A percentile compares a stretch with the other conserved stretches of the same genome.
Evolutionary conservation across 2,113 vertebrate genomes (phyloP).

Genomic region (Macquaria australasica): DNA sequence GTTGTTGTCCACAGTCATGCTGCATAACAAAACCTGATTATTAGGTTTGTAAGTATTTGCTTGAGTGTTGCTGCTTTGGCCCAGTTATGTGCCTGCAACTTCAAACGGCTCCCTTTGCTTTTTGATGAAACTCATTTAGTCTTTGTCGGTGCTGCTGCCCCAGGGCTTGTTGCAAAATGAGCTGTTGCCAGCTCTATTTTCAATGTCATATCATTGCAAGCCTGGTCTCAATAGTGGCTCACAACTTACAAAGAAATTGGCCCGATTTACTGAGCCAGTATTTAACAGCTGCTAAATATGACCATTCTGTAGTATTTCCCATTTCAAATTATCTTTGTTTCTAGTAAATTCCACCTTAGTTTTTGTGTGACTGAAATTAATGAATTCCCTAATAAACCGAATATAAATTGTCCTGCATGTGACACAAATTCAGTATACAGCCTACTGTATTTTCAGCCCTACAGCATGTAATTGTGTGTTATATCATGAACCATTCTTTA

Average conservation of each 20-base stretch:
- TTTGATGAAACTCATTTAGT: conserved; percentile 79
- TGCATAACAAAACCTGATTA: conserved; percentile 57
- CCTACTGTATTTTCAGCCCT: background rate
- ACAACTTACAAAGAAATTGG: conserved; percentile 33
- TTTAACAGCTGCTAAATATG: conserved; percentile 28
- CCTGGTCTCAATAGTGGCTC: conserved; percentile 38
- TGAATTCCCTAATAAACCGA: background rate
- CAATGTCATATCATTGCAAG: conserved; percentile 54
- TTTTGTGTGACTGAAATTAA: background rate
- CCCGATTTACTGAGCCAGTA: conserved; percentile 25
- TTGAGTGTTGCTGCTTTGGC: conserved; percentile 52
- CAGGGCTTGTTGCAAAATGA: conserved; percentile 65
- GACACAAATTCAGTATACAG: too few species aligned
- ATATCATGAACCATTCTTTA: background rate
- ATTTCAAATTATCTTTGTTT: conserved; percentile 1
- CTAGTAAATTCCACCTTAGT: background rate
- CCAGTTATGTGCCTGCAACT: conserved; percentile 66
- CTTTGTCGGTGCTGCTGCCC: conserved; percentile 64
- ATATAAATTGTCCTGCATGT: background rate
- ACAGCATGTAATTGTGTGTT: background rate
- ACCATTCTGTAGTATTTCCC: background rate
- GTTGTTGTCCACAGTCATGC: conserved; percentile 41
- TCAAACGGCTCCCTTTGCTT: conserved; percentile 65
- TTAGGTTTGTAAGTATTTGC: conserved; percentile 64
- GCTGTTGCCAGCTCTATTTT: conserved; percentile 72